Conservation (phyloP, 2,113 vertebrate genomes). For the Silurus asotus region DNA sequence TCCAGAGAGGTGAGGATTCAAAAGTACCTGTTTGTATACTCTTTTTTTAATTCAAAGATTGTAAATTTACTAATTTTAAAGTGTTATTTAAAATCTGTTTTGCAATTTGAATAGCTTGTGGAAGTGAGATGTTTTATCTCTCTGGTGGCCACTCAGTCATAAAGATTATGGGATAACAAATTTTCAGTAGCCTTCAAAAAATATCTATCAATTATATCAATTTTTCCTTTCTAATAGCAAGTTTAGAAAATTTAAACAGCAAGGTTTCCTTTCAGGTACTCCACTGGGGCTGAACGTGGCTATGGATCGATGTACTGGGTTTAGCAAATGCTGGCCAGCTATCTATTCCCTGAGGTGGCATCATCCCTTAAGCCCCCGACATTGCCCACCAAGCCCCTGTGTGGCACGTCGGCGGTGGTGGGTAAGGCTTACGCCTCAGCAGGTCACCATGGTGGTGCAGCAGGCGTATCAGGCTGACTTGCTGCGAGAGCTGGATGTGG, state of each 20-base stretch:
- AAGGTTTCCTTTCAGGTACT: too few species aligned
- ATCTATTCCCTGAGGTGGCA: too few species aligned
- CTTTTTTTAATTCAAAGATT: not conserved
- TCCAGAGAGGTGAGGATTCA: not conserved
- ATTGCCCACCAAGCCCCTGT: too few species aligned
- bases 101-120: not conserved
- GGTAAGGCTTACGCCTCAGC: too few species aligned
- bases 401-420: too few species aligned
- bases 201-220: not conserved
- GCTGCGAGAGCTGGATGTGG: too few species aligned
- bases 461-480: too few species aligned
- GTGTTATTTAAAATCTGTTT: not conserved
- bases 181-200: not conserved
- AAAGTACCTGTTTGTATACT: not conserved
- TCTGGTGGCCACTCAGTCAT: not conserved
- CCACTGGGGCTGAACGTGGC: too few species aligned
- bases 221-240: not conserved
- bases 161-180: not conserved
- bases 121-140: not conserved
- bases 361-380: too few species aligned
- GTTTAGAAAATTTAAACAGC: not conserved
- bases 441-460: too few species aligned
- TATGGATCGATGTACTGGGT: too few species aligned
- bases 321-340: too few species aligned
- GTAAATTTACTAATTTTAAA: not conserved